Evolutionary conservation across 1,140 invertebrate species (phyloP), one percentile per base, ranked within the genome.

Genomic region (Dinoponera quadriceps): DNA sequence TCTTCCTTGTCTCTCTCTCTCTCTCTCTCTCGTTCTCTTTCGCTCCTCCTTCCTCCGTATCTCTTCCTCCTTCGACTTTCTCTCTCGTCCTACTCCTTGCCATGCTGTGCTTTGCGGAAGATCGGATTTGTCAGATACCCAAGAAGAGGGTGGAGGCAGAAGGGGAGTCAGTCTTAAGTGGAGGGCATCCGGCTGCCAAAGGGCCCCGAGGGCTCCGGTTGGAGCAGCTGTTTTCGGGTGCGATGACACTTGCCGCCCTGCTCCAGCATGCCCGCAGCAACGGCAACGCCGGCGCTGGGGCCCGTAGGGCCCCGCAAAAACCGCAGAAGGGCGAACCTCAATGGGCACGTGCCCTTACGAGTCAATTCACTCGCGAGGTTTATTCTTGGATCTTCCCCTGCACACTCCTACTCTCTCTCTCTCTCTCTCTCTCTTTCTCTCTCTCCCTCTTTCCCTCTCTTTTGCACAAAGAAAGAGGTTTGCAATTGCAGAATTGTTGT

Each of bases 71-170:
- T 33, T 68, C 29, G 20, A 22, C 49, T 5, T 51, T 38, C 25
- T 74, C 65, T 59, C 38, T 87, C 25, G 51, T 48, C 22, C 68
- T 44, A 48, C 65, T 44, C 54, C 60, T n/a, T 74, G 71, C 78
- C 59, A 82, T 48, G 69, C 68, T 73, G 72, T 69, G 63, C 51
- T 82, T 84, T 75, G 87, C 72, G 85, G 89, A 91, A 91, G 91
- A 92, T 91, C 91, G 90, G 90, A 92, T 91, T 92, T 92, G 90
- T 92, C 85, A 92, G 91, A 91, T 92, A 92, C 85, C 77, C 75
- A 85, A 81, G 69, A 85, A 89, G 85, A 87, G 85, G 89, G 75
- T 85, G 68, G 85, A 69, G 81, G 87, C 83, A 73, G 68, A 73
- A 63, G 60, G 72, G 81, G 81, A 75, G 29, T 29, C 86, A 86